These are phyloP conservation scores for Nomada ferruginata DNA, from an alignment of 2,888 invertebrate species.

Conservation along the genomic window DNA sequence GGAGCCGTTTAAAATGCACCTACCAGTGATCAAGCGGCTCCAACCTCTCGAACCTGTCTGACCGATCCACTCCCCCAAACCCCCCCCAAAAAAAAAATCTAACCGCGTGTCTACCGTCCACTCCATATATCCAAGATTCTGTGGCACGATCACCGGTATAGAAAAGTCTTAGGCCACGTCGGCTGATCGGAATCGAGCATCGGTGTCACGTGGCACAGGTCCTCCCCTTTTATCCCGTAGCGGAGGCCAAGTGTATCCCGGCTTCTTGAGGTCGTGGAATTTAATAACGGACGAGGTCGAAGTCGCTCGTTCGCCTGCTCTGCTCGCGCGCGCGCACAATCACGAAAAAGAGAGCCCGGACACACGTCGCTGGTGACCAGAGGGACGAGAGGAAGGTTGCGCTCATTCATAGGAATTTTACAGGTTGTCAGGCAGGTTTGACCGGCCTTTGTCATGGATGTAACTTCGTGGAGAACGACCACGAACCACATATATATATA, in stretches of 20 bases:
- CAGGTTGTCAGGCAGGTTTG: conserved; percentile 82
- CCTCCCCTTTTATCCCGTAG: conserved; percentile 35
- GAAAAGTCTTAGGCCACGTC: conserved; percentile 6
- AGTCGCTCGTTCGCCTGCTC: conserved; percentile 24
- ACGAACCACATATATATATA: conserved; percentile 20
- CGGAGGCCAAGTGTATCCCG: conserved; percentile 37
- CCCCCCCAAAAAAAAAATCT: no score
- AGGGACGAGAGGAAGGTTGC: conserved; percentile 67
- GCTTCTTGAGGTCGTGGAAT: conserved; percentile 72
- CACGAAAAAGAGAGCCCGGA: conserved; percentile 58
- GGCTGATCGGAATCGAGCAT: conserved; percentile 40
- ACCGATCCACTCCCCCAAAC: not conserved
- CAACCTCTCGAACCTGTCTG: not conserved
- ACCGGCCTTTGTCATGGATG: conserved; percentile 79
- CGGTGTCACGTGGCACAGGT: conserved; percentile 64
- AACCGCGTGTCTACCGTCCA: no score
- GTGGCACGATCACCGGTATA: not conserved
- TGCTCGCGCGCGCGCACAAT: conserved; percentile 48
- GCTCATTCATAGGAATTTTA: conserved; percentile 82
- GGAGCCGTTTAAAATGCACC: conserved; percentile 37
- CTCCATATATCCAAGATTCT: no score
- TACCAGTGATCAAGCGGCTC: not conserved
- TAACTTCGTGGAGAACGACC: conserved; percentile 61
- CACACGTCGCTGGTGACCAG: conserved; percentile 60
- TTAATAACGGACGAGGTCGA: conserved; percentile 75